Percentiles rank a stretch among this genome's conserved stretches.
Conservation (phyloP, 2,113 vertebrate genomes). For the Tachysurus vachellii region DNA sequence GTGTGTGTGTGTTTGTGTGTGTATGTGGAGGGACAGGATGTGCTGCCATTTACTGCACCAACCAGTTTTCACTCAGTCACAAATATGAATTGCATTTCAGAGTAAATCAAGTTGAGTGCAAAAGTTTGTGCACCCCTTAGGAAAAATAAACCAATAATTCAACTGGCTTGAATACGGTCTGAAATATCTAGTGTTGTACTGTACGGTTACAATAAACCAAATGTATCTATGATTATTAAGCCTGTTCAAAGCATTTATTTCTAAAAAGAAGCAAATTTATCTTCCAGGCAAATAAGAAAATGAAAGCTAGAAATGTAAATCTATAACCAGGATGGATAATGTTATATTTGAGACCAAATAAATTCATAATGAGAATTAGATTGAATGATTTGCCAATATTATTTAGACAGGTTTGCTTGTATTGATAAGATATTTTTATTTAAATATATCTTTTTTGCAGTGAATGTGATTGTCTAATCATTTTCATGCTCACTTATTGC, state of each 20-base stretch:
- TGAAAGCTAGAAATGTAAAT: not conserved
- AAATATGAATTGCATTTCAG: conserved; percentile 3
- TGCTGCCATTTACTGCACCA: not conserved
- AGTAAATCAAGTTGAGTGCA: not conserved
- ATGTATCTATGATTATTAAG: not conserved
- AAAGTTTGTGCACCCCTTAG: not conserved
- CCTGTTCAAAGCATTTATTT: not conserved
- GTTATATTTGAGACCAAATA: not conserved
- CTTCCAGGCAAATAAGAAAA: not conserved
- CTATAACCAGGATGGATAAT: no score
- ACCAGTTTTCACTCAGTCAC: not conserved
- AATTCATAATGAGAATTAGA: no score
- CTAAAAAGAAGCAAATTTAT: not conserved
- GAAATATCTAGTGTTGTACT: not conserved
- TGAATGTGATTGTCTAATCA: not conserved
- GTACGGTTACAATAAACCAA: not conserved
- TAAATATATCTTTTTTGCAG: not conserved
- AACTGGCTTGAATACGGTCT: not conserved
- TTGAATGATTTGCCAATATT: no score
- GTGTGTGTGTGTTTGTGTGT: conserved; percentile 18
- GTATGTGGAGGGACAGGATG: not conserved
- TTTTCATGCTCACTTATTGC: not conserved
- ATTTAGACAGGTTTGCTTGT: not conserved
- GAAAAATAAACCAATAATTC: not conserved
- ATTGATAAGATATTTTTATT: not conserved